A percentile compares a stretch with the other conserved stretches of the same genome.
Conservation (phyloP, 1,140 invertebrate genomes). For the Calephelis nemesis region DNA sequence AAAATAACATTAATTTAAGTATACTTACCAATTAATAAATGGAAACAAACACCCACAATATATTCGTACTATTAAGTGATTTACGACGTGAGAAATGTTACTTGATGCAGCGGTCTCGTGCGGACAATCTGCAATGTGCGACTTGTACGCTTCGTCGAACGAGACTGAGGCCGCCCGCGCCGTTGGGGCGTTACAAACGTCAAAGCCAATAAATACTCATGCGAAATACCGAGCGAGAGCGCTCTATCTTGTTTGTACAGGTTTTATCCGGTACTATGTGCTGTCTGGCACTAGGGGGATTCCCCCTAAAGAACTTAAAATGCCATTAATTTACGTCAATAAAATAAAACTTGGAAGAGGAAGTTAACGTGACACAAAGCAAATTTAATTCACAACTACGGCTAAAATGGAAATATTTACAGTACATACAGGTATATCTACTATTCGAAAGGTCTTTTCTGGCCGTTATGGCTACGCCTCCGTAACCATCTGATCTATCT, state of each 20-base stretch:
- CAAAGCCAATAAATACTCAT: not conserved
- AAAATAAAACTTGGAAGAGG: not conserved
- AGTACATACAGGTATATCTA: not conserved
- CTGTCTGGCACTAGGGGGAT: too few relatives aligned
- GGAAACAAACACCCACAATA: too few relatives aligned
- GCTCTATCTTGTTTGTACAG: not conserved
- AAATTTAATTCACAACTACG: not conserved
- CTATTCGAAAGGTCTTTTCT: not conserved
- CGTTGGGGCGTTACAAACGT: too few relatives aligned
- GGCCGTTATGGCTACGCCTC: not conserved
- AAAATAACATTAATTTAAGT: too few relatives aligned
- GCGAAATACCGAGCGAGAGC: not conserved
- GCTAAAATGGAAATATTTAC: conserved; percentile 6
- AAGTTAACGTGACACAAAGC: not conserved
- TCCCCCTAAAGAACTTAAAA: not conserved
- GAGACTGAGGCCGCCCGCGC: too few relatives aligned
- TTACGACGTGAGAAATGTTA: too few relatives aligned
- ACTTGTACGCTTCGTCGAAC: too few relatives aligned
- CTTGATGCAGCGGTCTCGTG: too few relatives aligned
- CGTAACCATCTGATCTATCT: not conserved
- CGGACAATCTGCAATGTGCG: too few relatives aligned
- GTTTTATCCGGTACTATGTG: too few relatives aligned
- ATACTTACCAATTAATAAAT: too few relatives aligned
- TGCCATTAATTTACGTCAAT: not conserved
- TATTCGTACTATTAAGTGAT: too few relatives aligned